Evolutionary conservation across 2,113 vertebrate genomes (phyloP).

Genomic region (Sylvietta virens): DNA sequence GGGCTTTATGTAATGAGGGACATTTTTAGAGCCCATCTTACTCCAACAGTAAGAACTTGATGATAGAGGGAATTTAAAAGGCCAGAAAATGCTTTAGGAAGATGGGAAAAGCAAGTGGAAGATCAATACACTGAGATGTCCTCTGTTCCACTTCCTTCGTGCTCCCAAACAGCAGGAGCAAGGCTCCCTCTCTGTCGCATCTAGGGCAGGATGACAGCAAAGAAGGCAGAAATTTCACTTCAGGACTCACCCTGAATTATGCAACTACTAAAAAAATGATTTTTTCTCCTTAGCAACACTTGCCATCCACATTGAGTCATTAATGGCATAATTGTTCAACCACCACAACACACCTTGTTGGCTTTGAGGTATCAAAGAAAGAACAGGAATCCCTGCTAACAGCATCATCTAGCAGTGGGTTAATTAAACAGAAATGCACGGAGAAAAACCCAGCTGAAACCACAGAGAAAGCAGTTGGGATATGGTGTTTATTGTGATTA

Average conservation of each 20-base stretch:
- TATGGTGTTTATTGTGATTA: background rate
- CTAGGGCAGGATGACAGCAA: background rate
- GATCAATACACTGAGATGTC: background rate
- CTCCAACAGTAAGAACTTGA: background rate
- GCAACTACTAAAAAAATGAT: background rate
- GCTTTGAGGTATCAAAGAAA: slow-evolving; percentile 24
- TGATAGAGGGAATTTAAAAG: background rate
- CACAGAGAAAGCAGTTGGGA: background rate
- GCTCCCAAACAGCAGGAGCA: background rate
- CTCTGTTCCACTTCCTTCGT: background rate
- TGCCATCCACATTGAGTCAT: background rate
- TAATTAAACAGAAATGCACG: slow-evolving; percentile 20
- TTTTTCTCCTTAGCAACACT: slow-evolving; percentile 24
- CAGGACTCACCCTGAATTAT: slow-evolving; percentile 15
- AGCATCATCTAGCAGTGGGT: background rate
- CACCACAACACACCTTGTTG: background rate
- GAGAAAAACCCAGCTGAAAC: background rate
- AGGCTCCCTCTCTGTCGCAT: background rate
- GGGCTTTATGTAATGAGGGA: background rate
- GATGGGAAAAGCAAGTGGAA: background rate
- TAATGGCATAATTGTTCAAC: slow-evolving; percentile 38
- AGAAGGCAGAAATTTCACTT: slow-evolving; percentile 10
- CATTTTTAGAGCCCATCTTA: background rate
- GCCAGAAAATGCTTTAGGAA: background rate
- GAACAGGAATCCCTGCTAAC: slow-evolving; percentile 15